phyloP scores from a whole-genome alignment of 2,888 invertebrate genomes.

The Drosophila mettleri region DNA sequence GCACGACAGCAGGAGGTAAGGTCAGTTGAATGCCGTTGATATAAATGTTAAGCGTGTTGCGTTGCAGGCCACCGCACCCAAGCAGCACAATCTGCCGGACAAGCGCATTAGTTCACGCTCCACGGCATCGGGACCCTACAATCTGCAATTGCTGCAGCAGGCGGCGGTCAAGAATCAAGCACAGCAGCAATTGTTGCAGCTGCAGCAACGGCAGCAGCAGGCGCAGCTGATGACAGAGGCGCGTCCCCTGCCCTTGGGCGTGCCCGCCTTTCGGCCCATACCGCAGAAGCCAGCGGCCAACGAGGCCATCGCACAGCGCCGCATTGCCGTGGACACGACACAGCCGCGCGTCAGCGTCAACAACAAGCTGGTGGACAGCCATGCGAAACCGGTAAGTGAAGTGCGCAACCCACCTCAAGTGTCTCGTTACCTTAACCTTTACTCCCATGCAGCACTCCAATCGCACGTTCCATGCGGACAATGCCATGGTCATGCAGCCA shows the following conservation, averaged over 20 bases:
- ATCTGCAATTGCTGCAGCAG: constrained; percentile 62
- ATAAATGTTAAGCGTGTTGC: not conserved
- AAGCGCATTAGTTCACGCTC: constrained; percentile 81
- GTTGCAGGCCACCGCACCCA: constrained; percentile 39
- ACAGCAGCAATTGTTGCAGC: constrained; percentile 41
- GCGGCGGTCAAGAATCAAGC: constrained; percentile 44
- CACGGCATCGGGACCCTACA: constrained; percentile 64
- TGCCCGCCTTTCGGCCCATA: constrained; percentile 92
- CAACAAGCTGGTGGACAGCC: constrained; percentile 73
- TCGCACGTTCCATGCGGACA: constrained; percentile 81
- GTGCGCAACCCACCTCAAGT: no score
- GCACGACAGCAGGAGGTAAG: constrained; percentile 52
- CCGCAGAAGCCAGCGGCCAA: constrained; percentile 86
- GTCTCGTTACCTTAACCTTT: not conserved
- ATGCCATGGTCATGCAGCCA: constrained; percentile 71
- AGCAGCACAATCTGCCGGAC: constrained; percentile 67
- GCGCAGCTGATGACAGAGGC: constrained; percentile 85
- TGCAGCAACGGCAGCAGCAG: constrained; percentile 33
- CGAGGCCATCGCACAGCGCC: constrained; percentile 65
- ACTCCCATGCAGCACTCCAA: constrained; percentile 63
- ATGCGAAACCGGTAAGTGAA: constrained; percentile 64
- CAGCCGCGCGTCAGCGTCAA: constrained; percentile 80
- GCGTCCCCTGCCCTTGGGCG: constrained; percentile 87
- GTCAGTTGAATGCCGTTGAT: not conserved
- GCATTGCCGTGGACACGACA: constrained; percentile 78